phyloP scores from a whole-genome alignment of 1,140 invertebrate species.

The Drosophila aff. region DNA sequence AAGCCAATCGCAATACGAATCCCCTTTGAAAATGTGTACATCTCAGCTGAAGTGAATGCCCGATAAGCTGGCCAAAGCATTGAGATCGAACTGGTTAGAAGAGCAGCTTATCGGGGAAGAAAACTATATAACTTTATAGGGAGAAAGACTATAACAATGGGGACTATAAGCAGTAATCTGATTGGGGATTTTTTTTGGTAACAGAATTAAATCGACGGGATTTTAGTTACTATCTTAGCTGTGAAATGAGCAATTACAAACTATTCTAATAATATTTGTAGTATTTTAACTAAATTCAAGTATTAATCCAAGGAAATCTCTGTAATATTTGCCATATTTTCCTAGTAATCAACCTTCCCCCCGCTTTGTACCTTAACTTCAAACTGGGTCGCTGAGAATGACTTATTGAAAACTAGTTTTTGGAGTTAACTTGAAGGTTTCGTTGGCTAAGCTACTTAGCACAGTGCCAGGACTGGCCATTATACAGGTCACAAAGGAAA shows the following conservation, averaged over 20 bases:
- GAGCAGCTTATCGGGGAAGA: conserved; percentile 10
- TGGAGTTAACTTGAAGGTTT: conserved; percentile 21
- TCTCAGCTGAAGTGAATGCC: conserved; percentile 54
- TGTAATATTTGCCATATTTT: neutral
- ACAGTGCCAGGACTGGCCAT: conserved; percentile 19
- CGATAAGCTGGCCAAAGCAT: conserved; percentile 66
- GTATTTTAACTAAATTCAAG: too few species aligned
- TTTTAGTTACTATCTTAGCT: neutral
- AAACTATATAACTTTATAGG: neutral
- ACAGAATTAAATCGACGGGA: neutral
- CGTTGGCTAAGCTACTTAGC: conserved; percentile 48
- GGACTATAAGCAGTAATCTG: conserved; percentile 1
- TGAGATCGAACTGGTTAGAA: conserved; percentile 4
- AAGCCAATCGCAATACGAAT: neutral
- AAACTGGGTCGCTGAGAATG: neutral
- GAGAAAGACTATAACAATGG: neutral
- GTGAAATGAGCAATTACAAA: neutral
- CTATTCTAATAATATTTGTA: neutral
- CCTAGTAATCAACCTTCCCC: neutral
- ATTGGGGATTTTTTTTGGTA: neutral
- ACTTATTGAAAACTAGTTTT: conserved; percentile 29
- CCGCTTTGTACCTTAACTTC: neutral
- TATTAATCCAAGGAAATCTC: too few species aligned
- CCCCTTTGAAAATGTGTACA: conserved; percentile 8
- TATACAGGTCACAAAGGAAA: conserved; percentile 56